phyloP scores from a whole-genome alignment of 2,797 vertebrate species.

The Molossus alvarezi region DNA sequence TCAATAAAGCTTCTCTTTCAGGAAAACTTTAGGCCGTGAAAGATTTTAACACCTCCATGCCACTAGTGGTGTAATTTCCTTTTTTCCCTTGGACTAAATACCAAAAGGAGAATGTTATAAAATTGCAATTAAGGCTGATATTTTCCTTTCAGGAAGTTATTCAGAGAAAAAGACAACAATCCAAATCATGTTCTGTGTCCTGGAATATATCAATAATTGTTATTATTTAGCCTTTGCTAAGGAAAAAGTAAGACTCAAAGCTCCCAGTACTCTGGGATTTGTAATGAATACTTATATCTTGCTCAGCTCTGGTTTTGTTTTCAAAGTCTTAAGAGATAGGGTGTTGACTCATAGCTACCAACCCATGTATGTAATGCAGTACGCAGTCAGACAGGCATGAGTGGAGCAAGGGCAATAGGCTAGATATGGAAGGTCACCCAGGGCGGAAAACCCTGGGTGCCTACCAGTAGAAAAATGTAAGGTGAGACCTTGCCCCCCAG shows the following conservation, averaged over 20 bases:
- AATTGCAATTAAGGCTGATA: neutral
- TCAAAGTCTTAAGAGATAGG: neutral
- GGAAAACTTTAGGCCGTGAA: neutral
- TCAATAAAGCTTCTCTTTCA: neutral
- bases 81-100: neutral
- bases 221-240: slow-evolving; percentile 7
- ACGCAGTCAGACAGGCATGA: no score
- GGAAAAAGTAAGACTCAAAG: neutral
- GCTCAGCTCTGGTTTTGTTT: neutral
- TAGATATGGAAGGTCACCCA: no score
- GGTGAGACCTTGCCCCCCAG: neutral
- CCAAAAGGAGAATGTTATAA: neutral
- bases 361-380: neutral
- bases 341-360: neutral
- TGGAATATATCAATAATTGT: neutral
- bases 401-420: no score
- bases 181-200: neutral
- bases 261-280: neutral
- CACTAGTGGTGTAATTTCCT: neutral
- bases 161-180: neutral
- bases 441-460: no score
- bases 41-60: neutral
- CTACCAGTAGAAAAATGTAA: neutral
- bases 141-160: neutral
- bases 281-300: neutral